Base-by-base conservation (phyloP, 2,797 vertebrate genomes). In the Phylloscopus collybita region DNA sequence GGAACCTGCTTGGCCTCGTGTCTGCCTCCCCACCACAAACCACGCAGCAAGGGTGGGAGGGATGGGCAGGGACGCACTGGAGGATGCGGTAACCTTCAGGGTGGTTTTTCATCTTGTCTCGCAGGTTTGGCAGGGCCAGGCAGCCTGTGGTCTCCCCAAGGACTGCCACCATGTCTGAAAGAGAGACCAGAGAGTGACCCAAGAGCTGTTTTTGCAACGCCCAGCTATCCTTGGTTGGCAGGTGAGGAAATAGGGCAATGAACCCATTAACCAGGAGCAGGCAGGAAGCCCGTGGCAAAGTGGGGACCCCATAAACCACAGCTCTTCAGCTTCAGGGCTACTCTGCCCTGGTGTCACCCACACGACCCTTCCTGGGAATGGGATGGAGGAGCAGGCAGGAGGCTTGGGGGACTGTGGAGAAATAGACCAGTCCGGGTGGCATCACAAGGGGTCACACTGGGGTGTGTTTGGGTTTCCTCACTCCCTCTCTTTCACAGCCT, bases 151-250 rank as follows among this genome's bases (percentile, higher is more conserved):
- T 99, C 96, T 99, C 99, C 17, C 99, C 99, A 1, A 99, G 98
- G 44, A 99, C 99, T 2, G 99, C 99, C 10, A 99, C 98, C 99
- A 99, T 99, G 97, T 99, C 99, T 99, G 97, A 88, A 96, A 97
- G 70, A 57, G 91, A 90, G 90, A 91, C 66, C 51, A 57, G 59
- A 85, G 50, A 51, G 26, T 67, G 79, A 83, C 49, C 36, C 42
- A 51, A 56, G 36, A 50, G 22, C 0, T 7, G 22, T 22, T 83
- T 83, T 65, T 0, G 1, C 50, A 84, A 51, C 27, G 79, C 13
- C 16, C 27, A 6, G 13, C 38, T 47, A 16, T 16, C 15, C 75
- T 36, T 0, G 0, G 23, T 5, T 13, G 45, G 51, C 75, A 81
- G 42, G 49, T 42, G 80, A 94, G n/a, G 54, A 86, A 92, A 88